Base-by-base conservation (phyloP, 2,888 invertebrate genomes). In the Dicyrtoma fusca region DNA sequence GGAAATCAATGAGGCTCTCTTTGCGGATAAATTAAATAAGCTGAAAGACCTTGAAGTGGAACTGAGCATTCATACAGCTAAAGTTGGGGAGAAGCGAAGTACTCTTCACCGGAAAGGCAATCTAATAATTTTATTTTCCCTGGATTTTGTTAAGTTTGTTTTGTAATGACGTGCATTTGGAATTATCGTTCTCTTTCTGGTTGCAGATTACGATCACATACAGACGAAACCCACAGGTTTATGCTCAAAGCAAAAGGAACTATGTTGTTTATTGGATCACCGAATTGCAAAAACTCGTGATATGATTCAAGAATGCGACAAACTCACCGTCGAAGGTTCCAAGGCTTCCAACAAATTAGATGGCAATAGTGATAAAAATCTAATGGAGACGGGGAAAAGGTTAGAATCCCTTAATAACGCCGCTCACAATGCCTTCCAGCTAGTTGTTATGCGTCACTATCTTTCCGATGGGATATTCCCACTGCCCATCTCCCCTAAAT, bases 341-440 rank as follows among this genome's bases (percentile, higher is more conserved):
- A 4, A 4, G 11, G 5, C 5, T 49, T 13, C 17, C 11, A 34
- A 34, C 34, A 34, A 34, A 5, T 5, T 34, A 34, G 8, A 5
- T 34, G 34, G 34, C 34, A 34, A 3, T 34, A 34, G 13, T 6
- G 49, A 3, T 49, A n/a, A 17, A 49, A 17, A 49, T 6, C 5
- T 49, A 6, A 13, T 17, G 3, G 49, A 14, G 13, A 11, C 17
- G 11, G n/a, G 17, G 49, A 49, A 49, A 49, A 49, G 13, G 11
- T 53, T 53, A 19, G 53, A 53, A 19, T 19, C 19, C 2, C 51
- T 70, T n/a, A 17, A 53, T 1, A 17, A 49, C 13, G 70, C 49
- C 6, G 70, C 70, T n/a, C 70, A 70, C 34, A 42, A 26, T 17
- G 70, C 70, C 1, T 63, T 70, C 26, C 62, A 70, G 26, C 17